Evolutionary conservation across 30 jellyfish, hydroid and myxozoan species (phyloP), one percentile per base, ranked within the genome.

Genomic region (Pseudorhiza aurosa): DNA sequence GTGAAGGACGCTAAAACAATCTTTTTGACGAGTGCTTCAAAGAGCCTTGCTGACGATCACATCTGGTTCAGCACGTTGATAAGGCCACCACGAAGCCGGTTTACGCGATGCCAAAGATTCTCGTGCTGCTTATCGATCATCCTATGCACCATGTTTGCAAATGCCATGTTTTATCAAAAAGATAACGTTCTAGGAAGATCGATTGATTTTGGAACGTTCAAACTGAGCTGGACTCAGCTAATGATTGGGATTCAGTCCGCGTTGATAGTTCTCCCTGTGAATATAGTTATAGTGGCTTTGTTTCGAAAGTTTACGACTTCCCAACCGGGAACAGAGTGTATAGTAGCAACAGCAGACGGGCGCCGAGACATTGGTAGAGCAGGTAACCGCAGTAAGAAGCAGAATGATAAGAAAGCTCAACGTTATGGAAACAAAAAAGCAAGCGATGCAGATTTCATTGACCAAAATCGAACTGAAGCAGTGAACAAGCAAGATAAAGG

Each of bases 41-140:
- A 64, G 31, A 95, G 89, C 9, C 71, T 89, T n/a, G 47, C 88
- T 18, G 97, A 89, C 33, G 97, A 90, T 26, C 97, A 89, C 63
- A 45, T 89, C 7, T 89, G 97, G 97, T 89, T 89, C 68, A 89
- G 97, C 60, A 75, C 80, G 39, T 24, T 75, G 7, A 70, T 70
- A 74, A 29, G 93, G 27, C 97, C 97, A 11, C 74, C 94, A 7
- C 76, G 97, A 6, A 88, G 97, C 53, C 53, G 47, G 42, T 88
- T 88, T 33, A 51, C 97, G 2, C 83, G 97, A 19, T 79, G 83
- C 26, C 95, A 89, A 59, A 95, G 97, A 14, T 72, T 89, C 25
- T 67, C 97, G 31, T 88, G 97, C 40, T 88, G 97, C 49, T 53
- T 88, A 5, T 58, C 87, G 53, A 36, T 75, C 19, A 80, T 88